These are phyloP conservation scores for Haliclona indistincta DNA, from an alignment of 37 sponge, comb jelly and placozoan species.

Conservation along the genomic window DNA sequence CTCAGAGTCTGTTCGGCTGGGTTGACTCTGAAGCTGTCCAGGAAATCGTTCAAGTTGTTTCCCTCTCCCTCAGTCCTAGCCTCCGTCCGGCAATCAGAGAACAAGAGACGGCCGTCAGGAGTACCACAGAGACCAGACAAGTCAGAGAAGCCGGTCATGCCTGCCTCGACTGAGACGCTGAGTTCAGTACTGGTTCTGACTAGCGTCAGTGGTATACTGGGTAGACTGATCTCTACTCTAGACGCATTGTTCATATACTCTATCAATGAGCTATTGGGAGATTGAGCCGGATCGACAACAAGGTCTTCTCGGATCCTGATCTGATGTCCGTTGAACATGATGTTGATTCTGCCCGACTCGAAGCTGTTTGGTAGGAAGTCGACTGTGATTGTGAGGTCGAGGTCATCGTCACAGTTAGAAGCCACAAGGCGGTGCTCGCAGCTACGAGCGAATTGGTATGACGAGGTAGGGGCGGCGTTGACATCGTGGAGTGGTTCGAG, in stretches of 20 bases:
- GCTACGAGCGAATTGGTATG: neutral
- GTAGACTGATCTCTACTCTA: neutral
- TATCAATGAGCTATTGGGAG: neutral
- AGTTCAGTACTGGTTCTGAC: neutral
- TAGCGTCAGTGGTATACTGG: neutral
- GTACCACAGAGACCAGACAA: slow-evolving; percentile 33
- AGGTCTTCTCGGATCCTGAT: no score
- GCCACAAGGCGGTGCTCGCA: neutral
- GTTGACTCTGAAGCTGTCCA: slow-evolving; percentile 19
- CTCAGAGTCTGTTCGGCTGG: slow-evolving; percentile 17
- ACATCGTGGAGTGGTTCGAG: no score
- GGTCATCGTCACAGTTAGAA: neutral
- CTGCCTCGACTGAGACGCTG: neutral
- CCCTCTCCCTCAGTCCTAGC: neutral
- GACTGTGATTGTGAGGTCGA: neutral
- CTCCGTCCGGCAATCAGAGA: slow-evolving; percentile 1
- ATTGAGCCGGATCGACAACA: neutral
- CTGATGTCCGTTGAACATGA: neutral
- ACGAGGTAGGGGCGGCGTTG: no score
- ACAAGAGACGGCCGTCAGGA: neutral
- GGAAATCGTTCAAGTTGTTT: slow-evolving; percentile 9
- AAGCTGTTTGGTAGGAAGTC: neutral
- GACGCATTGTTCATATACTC: neutral
- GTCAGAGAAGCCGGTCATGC: neutral
- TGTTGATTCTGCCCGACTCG: neutral